phyloP scores from a whole-genome alignment of 2,113 vertebrate genomes.

The Alligator mississippiensis region DNA sequence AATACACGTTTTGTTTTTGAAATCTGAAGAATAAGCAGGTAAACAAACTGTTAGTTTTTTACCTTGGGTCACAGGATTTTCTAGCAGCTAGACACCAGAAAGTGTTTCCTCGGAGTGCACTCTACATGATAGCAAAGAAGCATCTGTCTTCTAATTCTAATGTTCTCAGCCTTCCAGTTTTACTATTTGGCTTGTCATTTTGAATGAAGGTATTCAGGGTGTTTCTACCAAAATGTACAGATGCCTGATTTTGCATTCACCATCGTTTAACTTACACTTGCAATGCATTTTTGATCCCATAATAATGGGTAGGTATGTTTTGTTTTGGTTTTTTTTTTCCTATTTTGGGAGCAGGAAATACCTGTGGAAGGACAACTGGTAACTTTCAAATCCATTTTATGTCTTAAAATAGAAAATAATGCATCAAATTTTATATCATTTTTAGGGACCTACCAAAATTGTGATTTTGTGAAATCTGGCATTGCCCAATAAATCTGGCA shows the following conservation, averaged over 20 bases:
- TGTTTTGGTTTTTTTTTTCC: not conserved
- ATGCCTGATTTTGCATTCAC: accelerated
- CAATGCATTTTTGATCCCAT: not conserved
- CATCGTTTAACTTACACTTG: not conserved
- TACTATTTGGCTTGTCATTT: accelerated
- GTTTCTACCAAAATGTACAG: not conserved
- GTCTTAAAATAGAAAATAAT: not conserved
- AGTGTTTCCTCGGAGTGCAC: no score
- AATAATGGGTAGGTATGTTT: not conserved
- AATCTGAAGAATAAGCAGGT: not conserved
- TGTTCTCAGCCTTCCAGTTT: not conserved
- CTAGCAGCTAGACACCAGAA: no score
- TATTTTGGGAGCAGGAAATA: not conserved
- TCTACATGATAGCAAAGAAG: not conserved
- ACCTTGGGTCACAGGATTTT: not conserved
- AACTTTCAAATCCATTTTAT: not conserved
- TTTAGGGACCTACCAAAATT: no score
- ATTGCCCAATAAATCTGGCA: no score
- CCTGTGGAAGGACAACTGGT: not conserved
- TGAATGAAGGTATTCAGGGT: not conserved
- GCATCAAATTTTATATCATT: not conserved
- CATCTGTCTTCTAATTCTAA: not conserved
- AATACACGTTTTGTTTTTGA: not conserved
- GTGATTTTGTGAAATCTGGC: no score
- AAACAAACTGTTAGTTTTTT: not conserved